Evolutionary conservation across 1,140 invertebrate species (phyloP), one percentile per base, ranked within the genome.

Genomic region (Metaphire vulgaris): DNA sequence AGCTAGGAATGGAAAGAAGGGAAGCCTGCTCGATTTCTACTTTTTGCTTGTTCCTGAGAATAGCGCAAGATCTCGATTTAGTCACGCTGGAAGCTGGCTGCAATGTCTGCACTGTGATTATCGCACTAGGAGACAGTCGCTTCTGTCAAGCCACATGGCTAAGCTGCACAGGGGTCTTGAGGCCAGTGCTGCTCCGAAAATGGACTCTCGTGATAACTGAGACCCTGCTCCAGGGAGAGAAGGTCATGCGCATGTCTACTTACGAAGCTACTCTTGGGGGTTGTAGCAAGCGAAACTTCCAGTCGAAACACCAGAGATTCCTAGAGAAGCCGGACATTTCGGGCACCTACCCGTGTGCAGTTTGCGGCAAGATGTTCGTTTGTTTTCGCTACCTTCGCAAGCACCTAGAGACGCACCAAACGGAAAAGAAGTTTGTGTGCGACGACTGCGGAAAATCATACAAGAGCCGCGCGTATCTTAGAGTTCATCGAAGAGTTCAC

Each of bases 391-490:
- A 84, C 80, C 74, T 84, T 26, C 79, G 82, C n/a, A 81, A 82
- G 30, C 84, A 85, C 77, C 33, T 76, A 33, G 31, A 68, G 6
- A 80, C 76, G 26, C 83, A 84, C 74, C 71, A 79, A 65, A 74
- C 78, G 21, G 81, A 82, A 14, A 79, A 81, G 64, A 77, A 80
- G 26, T 81, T 81, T 78, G 73, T 83, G 0, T 85, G 84, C 78
- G 80, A 81, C 32, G 78, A 80, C 30, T 85, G 84, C 77, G 83
- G 82, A 12, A 84, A 85, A 74, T 72, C 79, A 1, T 84, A 84
- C 75, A 85, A 84, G 73, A 83, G 81, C 15, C 74, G 78, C 31
- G 77, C 80, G 0, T 82, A 81, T 69, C 77, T 85, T 31, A 76
- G 69, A 6, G 77, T 78, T 1, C 84, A 85, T 74, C 77, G 79